A percentile compares a stretch with the other conserved stretches of the same genome.
These are phyloP conservation scores for Heliothis subflexa DNA, from an alignment of 1,140 invertebrate genomes.

Conservation along the genomic window DNA sequence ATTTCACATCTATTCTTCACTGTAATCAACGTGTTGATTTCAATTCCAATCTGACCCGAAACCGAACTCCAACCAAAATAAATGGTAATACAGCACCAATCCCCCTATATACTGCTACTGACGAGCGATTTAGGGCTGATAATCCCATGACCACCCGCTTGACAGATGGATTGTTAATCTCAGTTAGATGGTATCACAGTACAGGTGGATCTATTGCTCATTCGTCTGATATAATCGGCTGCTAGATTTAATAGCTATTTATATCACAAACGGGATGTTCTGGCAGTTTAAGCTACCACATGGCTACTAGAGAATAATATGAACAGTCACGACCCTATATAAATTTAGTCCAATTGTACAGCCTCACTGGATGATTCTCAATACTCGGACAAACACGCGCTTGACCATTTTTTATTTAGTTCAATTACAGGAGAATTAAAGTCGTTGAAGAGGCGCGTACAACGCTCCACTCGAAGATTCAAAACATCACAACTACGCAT, in stretches of 20 bases:
- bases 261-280: neutral
- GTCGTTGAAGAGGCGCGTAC: slow-evolving; percentile 57
- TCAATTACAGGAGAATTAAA: slow-evolving; percentile 54
- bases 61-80: neutral
- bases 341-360: neutral
- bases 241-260: slow-evolving; percentile 19
- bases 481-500: neutral
- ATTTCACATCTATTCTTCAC: too few relatives aligned
- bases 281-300: neutral
- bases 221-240: slow-evolving; percentile 18
- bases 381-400: neutral
- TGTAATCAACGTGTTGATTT: too few relatives aligned
- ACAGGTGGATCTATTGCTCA: slow-evolving; percentile 25
- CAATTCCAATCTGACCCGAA: neutral
- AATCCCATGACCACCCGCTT: slow-evolving; percentile 19
- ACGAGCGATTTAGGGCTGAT: slow-evolving; percentile 5
- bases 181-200: slow-evolving; percentile 23
- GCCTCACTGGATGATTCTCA: neutral
- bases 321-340: neutral
- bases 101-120: neutral
- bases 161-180: slow-evolving; percentile 35
- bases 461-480: slow-evolving; percentile 37
- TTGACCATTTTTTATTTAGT: slow-evolving; percentile 36
- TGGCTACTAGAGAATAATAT: too few relatives aligned
- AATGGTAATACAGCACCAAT: neutral